Percentiles rank a stretch among this genome's conserved stretches.
These are phyloP conservation scores for Phenganax subtilis DNA, from an alignment of 92 coral and sea anemone species.

Conservation along the genomic window DNA sequence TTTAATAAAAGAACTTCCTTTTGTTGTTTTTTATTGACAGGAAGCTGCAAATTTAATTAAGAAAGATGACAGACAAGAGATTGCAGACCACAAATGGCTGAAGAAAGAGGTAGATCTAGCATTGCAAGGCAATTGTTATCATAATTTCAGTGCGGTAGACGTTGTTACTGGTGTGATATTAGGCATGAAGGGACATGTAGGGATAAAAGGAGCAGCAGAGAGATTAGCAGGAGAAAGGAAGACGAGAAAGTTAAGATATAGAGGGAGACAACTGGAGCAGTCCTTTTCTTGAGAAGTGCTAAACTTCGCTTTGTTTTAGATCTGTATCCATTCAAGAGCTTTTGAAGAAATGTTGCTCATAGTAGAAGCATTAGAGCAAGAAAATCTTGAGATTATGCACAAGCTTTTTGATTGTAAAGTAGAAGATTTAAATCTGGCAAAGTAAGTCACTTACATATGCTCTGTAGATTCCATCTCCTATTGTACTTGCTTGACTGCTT, in stretches of 20 bases:
- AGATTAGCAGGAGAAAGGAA: no score
- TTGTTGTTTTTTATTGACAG: conserved; percentile 33
- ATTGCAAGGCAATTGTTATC: not conserved
- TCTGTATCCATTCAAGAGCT: conserved; percentile 70
- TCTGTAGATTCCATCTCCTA: not conserved
- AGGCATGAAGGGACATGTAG: no score
- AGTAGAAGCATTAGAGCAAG: conserved; percentile 75
- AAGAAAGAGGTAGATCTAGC: conserved; percentile 69
- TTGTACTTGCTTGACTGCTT: not conserved
- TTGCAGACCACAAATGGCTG: conserved; percentile 95
- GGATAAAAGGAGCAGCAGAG: no score
- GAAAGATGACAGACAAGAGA: conserved; percentile 77
- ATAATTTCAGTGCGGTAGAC: not conserved
- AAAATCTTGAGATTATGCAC: conserved; percentile 86
- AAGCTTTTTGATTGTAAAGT: conserved; percentile 95
- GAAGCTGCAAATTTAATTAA: conserved; percentile 83
- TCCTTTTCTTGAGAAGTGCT: not conserved
- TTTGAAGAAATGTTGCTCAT: conserved; percentile 59
- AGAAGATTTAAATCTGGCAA: conserved; percentile 83
- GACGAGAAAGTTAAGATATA: no score
- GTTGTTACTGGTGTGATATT: no score
- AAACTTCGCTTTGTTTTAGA: conserved; percentile 42
- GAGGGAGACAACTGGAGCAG: not conserved
- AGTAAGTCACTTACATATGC: conserved; percentile 43
- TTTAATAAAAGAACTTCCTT: not conserved